These are phyloP conservation scores for Apis florea DNA, from an alignment of 1,140 invertebrate species.

Conservation along the genomic window DNA sequence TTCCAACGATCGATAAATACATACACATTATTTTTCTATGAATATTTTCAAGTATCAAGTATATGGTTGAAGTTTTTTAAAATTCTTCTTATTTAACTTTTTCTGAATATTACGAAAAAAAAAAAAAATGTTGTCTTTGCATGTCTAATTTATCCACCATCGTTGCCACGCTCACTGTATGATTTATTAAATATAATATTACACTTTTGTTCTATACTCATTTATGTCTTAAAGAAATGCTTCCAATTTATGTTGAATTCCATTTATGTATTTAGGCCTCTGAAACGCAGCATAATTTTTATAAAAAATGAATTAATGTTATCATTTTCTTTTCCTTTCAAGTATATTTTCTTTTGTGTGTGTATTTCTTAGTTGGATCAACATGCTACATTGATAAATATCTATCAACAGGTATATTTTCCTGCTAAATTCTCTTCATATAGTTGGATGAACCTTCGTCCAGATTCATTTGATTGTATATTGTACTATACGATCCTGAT, in stretches of 20 bases:
- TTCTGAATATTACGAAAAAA: background rate
- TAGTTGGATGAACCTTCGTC: slow-evolving; percentile 9
- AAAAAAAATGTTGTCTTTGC: background rate
- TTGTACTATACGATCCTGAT: slow-evolving; percentile 47
- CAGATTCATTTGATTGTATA: slow-evolving; percentile 39
- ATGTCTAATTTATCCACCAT: background rate
- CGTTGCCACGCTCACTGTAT: background rate
- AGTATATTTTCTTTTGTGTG: background rate
- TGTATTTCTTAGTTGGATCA: background rate
- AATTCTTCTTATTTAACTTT: background rate
- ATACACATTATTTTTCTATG: background rate
- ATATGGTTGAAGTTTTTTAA: background rate
- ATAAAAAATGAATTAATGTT: slow-evolving; percentile 23
- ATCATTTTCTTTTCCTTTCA: background rate
- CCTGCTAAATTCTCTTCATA: background rate
- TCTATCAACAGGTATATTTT: background rate
- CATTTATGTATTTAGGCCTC: slow-evolving; percentile 11
- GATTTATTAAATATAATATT: background rate
- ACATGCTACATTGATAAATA: background rate
- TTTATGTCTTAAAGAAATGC: slow-evolving; percentile 3
- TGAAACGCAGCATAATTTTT: slow-evolving; percentile 19
- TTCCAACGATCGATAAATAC: background rate
- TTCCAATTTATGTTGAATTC: slow-evolving; percentile 28
- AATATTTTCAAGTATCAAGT: background rate
- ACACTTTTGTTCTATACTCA: background rate